A percentile compares a stretch with the other conserved stretches of the same genome.
phyloP scores from a whole-genome alignment of 2,797 vertebrate species.

The Sebastes hubbsi region DNA sequence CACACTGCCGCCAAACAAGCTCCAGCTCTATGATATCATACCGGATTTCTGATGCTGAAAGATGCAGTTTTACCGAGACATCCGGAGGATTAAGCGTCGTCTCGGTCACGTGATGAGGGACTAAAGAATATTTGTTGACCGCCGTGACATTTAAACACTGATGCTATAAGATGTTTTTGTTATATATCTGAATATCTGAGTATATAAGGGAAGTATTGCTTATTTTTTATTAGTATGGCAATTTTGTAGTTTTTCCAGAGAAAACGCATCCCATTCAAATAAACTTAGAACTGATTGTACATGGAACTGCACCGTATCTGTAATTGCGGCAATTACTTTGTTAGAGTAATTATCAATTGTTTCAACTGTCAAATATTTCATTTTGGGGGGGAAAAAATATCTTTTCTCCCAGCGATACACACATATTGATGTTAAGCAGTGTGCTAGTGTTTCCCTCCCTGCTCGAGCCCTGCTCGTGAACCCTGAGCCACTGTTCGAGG shows the following conservation, averaged over 20 bases:
- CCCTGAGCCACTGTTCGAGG: constrained; percentile 42
- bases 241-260: constrained; percentile 10
- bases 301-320: neutral
- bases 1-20: constrained; percentile 49
- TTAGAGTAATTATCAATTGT: constrained; percentile 37
- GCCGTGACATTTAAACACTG: neutral
- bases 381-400: neutral
- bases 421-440: constrained; percentile 3
- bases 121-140: neutral
- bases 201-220: neutral
- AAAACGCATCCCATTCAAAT: constrained; percentile 38
- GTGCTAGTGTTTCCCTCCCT: constrained; percentile 21
- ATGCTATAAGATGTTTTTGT: neutral
- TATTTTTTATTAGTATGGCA: neutral
- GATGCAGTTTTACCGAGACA: constrained; percentile 16
- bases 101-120: constrained; percentile 15
- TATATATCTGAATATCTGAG: neutral
- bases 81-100: constrained; percentile 18
- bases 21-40: constrained; percentile 58
- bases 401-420: neutral
- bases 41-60: constrained; percentile 27
- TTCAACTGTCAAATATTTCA: constrained; percentile 44
- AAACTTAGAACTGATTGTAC: constrained; percentile 30
- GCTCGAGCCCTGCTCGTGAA: constrained; percentile 41
- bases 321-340: constrained; percentile 35